Evolutionary conservation across 2,888 invertebrate genomes (phyloP).

Genomic region (Epirrhoe alternata): DNA sequence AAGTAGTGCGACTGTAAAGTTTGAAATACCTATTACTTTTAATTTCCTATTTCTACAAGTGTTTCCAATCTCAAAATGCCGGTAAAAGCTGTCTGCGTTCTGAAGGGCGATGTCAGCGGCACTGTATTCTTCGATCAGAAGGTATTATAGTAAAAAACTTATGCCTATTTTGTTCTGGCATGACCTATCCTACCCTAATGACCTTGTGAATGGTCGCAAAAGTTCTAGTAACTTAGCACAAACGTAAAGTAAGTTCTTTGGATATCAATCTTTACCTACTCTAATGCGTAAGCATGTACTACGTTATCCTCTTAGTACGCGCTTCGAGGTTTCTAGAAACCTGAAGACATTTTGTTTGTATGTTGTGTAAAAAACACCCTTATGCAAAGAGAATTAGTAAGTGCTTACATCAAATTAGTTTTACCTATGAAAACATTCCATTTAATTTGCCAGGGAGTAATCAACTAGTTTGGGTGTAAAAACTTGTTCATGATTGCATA

Average conservation of each 20-base stretch:
- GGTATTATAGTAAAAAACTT: conserved; percentile 66
- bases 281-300: no score
- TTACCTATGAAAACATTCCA: no score
- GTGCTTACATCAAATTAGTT: no score
- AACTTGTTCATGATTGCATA: background rate
- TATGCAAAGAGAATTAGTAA: no score
- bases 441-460: background rate
- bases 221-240: background rate
- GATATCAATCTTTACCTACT: background rate
- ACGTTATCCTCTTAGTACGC: no score
- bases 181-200: background rate
- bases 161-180: background rate
- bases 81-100: conserved; percentile 93
- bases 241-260: background rate
- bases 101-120: conserved; percentile 94
- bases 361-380: no score
- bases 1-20: background rate
- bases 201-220: conserved; percentile 12
- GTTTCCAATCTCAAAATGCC: conserved; percentile 73
- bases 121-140: conserved; percentile 92
- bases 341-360: no score
- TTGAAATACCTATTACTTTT: background rate
- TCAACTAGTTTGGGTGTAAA: background rate
- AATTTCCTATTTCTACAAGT: background rate
- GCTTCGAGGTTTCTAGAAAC: no score